phyloP scores from a whole-genome alignment of 2,888 invertebrate species.

The Apantesis nais region DNA sequence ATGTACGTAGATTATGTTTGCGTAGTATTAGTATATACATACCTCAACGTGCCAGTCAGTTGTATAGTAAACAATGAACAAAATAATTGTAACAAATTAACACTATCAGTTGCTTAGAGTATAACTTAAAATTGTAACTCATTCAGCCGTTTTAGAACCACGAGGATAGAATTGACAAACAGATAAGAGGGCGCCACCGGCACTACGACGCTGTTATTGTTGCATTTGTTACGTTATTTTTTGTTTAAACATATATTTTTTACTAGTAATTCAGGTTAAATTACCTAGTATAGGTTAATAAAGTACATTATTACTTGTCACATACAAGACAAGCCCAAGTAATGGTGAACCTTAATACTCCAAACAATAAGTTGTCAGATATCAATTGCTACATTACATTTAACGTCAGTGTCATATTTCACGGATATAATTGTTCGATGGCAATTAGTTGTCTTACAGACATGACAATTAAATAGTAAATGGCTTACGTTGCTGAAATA shows the following conservation, averaged over 20 bases:
- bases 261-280: conserved; percentile 11
- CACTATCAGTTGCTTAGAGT: conserved; percentile 13
- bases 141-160: conserved; percentile 24
- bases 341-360: conserved; percentile 1
- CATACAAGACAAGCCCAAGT: background rate
- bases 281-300: conserved; percentile 8
- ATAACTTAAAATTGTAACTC: conserved; percentile 20
- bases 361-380: background rate
- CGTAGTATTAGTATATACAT: background rate
- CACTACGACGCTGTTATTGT: conserved; percentile 40
- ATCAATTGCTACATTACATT: conserved; percentile 5
- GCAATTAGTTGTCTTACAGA: conserved; percentile 12
- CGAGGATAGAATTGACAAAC: conserved; percentile 29
- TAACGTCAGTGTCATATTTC: conserved; percentile 48
- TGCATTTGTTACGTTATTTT: conserved; percentile 25
- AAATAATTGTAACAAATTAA: conserved; percentile 17
- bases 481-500: conserved; percentile 13
- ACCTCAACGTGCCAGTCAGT: background rate
- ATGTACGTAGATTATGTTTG: background rate
- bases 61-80: background rate
- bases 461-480: conserved; percentile 18
- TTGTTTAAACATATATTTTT: conserved; percentile 10
- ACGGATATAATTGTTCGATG: conserved; percentile 24
- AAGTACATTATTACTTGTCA: conserved; percentile 2
- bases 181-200: conserved; percentile 45